phyloP scores from a whole-genome alignment of 2,113 vertebrate species.

The Grammomys surdaster region DNA sequence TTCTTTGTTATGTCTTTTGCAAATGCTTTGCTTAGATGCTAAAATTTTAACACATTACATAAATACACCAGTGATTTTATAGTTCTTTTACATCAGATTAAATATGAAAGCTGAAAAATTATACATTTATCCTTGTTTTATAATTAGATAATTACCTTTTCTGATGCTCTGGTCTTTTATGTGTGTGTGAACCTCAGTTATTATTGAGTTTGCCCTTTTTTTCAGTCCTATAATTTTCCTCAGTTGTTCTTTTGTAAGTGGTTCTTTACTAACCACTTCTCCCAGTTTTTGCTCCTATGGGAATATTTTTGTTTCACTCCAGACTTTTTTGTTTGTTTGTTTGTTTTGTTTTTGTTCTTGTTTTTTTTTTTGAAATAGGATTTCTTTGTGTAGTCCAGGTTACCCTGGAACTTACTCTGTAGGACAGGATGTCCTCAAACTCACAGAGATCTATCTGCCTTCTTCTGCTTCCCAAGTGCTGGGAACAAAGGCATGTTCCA shows the following conservation, averaged over 20 bases:
- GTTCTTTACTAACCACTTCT: not conserved
- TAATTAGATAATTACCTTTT: not conserved
- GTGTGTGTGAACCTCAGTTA: not conserved
- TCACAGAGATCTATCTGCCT: not conserved
- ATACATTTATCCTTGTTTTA: not conserved
- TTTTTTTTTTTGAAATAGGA: not conserved
- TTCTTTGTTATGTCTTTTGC: conserved; percentile 53
- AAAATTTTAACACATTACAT: not conserved
- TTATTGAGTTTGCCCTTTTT: not conserved
- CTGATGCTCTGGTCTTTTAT: not conserved
- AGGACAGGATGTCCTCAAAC: not conserved
- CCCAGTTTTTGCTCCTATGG: not conserved
- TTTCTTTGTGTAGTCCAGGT: not conserved
- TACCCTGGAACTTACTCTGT: not conserved
- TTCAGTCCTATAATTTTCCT: not conserved
- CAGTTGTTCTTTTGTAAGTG: not conserved
- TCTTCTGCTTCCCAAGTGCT: not conserved
- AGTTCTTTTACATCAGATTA: not conserved
- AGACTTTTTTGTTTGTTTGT: not conserved
- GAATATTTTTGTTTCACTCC: not conserved
- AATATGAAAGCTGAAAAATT: not conserved
- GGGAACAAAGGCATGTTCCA: not conserved
- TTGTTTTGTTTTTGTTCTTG: not conserved
- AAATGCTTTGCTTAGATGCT: conserved; percentile 19
- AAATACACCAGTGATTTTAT: conserved; percentile 23